Base-by-base conservation (phyloP, 2,797 vertebrate species). In the Rallus crepitans region DNA sequence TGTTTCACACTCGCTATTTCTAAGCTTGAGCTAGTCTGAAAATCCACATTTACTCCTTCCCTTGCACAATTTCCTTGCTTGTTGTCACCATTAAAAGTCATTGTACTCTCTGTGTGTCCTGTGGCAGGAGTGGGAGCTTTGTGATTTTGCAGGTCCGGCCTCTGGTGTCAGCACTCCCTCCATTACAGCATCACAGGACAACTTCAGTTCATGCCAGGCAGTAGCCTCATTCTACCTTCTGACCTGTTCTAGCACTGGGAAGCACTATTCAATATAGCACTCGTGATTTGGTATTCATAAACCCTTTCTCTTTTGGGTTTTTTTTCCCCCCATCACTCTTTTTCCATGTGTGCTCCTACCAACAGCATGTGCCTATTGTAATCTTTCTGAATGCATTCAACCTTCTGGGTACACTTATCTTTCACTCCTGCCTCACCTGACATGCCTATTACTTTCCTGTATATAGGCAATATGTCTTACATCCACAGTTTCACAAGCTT, bases 241-340 rank as follows among this genome's bases (percentile, higher is more conserved):
- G 82, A 92, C 75, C 69, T 78, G 21, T 87, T 94, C 60, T 39
- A 95, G 94, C 81, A 72, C 82, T 90, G 35, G 50, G 50, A 75
- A 93, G 69, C 59, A 39, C 80, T 40, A 61, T 73, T 83, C 70
- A 91, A 17, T 55, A 20, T 4, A 89, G 28, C n/a, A 90, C 33
- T 70, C 57, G 30, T 80, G 53, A 68, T 59, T 20, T 80, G 37
- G 45, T 93, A 70, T 73, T 92, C 66, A 92, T 50, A 84, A 89
- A 57, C 9, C 12, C 28, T 85, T 80, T 12, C 8, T 53, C 35
- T 25, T 35, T n/a, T 40, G 18, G 42, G 4, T 18, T 80, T 42
- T 47, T 85, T 72, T 64, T 25, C 4, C 4, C 59, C 9, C 31
- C 37, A 45, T 40, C 21, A 28, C n/a, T 39, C 28, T 15, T 89